Percentiles rank a stretch among this genome's conserved stretches.
phyloP scores from a whole-genome alignment of 2,888 invertebrate genomes.

The Aplocera efformata region DNA sequence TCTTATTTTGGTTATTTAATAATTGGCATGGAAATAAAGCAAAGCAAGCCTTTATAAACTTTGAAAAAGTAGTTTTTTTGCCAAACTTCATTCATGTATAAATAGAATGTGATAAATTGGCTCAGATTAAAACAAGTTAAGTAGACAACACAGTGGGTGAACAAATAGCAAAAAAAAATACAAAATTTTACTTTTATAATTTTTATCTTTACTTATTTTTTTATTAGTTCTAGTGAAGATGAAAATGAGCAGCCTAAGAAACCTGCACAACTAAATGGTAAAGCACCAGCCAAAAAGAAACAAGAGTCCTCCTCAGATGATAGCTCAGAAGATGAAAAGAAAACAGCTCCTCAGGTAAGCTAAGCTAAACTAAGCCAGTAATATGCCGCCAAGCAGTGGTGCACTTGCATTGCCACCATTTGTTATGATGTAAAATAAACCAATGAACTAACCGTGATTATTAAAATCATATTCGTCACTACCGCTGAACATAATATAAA shows the following conservation, averaged over 20 bases:
- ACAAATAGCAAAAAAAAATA: too few relatives aligned
- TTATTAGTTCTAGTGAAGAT: slow-evolving; percentile 49
- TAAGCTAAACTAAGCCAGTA: too few relatives aligned
- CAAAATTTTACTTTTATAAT: too few relatives aligned
- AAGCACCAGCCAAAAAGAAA: slow-evolving; percentile 48
- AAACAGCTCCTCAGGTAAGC: slow-evolving; percentile 39
- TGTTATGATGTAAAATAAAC: slow-evolving; percentile 17
- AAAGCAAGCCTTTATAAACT: too few relatives aligned
- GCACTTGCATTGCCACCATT: not conserved
- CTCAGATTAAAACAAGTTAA: too few relatives aligned
- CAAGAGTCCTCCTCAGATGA: slow-evolving; percentile 63
- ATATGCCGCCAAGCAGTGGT: too few relatives aligned
- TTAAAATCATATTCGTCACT: slow-evolving; percentile 57
- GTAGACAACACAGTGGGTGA: too few relatives aligned
- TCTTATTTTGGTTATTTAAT: too few relatives aligned
- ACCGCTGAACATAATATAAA: slow-evolving; percentile 51
- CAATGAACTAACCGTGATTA: slow-evolving; percentile 29
- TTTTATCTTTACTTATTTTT: slow-evolving; percentile 7
- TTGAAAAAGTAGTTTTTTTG: too few relatives aligned
- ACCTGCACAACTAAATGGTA: slow-evolving; percentile 50
- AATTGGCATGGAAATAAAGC: too few relatives aligned
- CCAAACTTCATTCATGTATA: too few relatives aligned
- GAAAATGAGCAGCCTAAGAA: slow-evolving; percentile 48
- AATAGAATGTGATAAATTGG: too few relatives aligned
- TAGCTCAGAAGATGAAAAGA: slow-evolving; percentile 62